These are phyloP conservation scores for Ammodytes marinus DNA, from an alignment of 2,113 vertebrate species.

Conservation along the genomic window DNA sequence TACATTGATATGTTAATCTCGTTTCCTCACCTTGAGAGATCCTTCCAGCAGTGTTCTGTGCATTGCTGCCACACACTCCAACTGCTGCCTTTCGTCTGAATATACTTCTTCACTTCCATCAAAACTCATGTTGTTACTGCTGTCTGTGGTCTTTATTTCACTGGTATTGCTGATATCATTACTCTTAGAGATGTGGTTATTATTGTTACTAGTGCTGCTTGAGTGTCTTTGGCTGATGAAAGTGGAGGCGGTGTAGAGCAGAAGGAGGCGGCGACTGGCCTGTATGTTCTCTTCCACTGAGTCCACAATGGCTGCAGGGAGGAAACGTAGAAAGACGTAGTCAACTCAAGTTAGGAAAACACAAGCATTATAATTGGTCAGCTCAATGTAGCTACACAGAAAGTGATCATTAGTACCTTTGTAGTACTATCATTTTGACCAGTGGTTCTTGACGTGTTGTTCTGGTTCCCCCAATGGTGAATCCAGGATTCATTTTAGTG, in stretches of 20 bases:
- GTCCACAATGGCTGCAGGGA: conserved; percentile 83
- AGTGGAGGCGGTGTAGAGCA: conserved; percentile 83
- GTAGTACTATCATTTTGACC: too few species aligned
- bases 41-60: conserved; percentile 87
- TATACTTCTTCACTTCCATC: neutral
- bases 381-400: too few species aligned
- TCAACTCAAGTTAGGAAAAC: too few species aligned
- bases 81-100: conserved; percentile 66
- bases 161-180: neutral
- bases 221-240: conserved; percentile 56
- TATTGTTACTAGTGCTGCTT: conserved; percentile 56
- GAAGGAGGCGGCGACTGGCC: conserved; percentile 88
- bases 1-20: too few species aligned
- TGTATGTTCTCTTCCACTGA: conserved; percentile 86
- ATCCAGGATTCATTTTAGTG: too few species aligned
- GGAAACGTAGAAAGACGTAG: neutral
- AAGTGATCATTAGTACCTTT: too few species aligned
- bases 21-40: conserved; percentile 77
- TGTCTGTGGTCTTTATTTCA: neutral
- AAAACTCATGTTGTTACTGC: neutral
- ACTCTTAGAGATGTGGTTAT: conserved; percentile 38
- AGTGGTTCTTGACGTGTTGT: too few species aligned
- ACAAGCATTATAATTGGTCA: too few species aligned
- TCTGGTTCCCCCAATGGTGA: too few species aligned
- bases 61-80: conserved; percentile 85